Evolutionary conservation across 2,888 invertebrate genomes (phyloP), one percentile per base, ranked within the genome.

Genomic region (Pedicia rivosa): DNA sequence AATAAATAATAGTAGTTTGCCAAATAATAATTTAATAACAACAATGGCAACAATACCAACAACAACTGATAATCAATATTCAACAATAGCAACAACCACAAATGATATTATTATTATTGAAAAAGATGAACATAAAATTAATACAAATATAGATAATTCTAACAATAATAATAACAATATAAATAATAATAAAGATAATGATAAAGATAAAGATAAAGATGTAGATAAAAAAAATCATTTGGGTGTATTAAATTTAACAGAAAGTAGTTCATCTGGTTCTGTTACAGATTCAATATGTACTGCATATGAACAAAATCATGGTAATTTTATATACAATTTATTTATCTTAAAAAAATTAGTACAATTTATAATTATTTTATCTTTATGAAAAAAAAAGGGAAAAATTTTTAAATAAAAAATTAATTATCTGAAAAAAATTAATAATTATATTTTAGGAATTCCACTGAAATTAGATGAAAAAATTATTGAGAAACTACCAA

Each of bases 191-290:
- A n/a, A n/a, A n/a, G n/a, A n/a, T n/a, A n/a, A n/a, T 12, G 27
- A 22, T 27, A 40, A 38, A 22, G 46, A 52, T 43, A n/a, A n/a
- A n/a, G n/a, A n/a, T 34, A 12, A 12, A 9, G 7, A 19, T 19
- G 12, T 26, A 10, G 26, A 27, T 24, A 38, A 36, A 5, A 20
- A 42, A 39, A 40, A 7, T 37, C 35, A 20, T 22, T 33, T 36
- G 7, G 35, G 47, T 43, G 48, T 60, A 37, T 44, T 52, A 5
- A 64, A 64, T 43, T 54, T 72, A 37, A 71, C 71, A 1, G 72
- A 72, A 50, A 72, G 72, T 51, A 71, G 71, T 47, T 72, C 72
- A 17, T 72, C 72, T 38, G 71, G 72, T 34, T 72, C 72, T 3
- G 57, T 71, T 39, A 71, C 71, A 17, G 72, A 72, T 45, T 71